Conservation (phyloP, 2,888 invertebrate genomes). For the Hetaerina titia region DNA sequence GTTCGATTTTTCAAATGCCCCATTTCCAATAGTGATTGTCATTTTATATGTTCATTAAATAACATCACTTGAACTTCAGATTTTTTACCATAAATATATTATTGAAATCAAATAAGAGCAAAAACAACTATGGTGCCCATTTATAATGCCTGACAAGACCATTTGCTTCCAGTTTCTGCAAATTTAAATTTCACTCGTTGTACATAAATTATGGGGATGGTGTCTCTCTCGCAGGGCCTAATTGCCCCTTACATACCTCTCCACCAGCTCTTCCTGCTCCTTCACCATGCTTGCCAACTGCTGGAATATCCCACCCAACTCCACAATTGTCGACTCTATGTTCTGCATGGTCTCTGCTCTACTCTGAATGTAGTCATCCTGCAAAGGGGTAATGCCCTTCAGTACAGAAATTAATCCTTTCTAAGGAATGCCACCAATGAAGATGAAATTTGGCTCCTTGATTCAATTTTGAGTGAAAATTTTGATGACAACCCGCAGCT, state of each 20-base stretch:
- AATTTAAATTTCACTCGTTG: not conserved
- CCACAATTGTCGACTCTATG: constrained; percentile 99
- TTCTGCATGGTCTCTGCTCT: constrained; percentile 99
- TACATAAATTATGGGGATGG: not conserved
- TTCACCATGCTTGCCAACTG: constrained; percentile 98
- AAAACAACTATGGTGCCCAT: not conserved
- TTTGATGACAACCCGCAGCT: too few species aligned
- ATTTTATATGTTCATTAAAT: not conserved
- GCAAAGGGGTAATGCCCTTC: constrained; percentile 10
- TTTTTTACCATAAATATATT: not conserved
- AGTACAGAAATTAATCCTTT: not conserved
- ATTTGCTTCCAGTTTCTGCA: not conserved
- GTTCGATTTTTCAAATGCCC: too few species aligned
- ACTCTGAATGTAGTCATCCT: constrained; percentile 93
- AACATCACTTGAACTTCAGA: not conserved
- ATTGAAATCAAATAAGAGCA: not conserved
- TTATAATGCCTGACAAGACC: not conserved
- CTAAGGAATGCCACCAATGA: too few species aligned
- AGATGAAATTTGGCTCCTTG: too few species aligned
- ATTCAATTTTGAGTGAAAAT: too few species aligned
- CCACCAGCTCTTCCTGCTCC: constrained; percentile 98
- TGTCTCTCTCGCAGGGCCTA: not conserved
- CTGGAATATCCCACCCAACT: constrained; percentile 98
- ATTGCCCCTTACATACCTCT: constrained; percentile 79
- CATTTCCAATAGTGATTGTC: too few species aligned